These are phyloP conservation scores for Andrena camellia DNA, from an alignment of 2,888 invertebrate species.

Conservation along the genomic window DNA sequence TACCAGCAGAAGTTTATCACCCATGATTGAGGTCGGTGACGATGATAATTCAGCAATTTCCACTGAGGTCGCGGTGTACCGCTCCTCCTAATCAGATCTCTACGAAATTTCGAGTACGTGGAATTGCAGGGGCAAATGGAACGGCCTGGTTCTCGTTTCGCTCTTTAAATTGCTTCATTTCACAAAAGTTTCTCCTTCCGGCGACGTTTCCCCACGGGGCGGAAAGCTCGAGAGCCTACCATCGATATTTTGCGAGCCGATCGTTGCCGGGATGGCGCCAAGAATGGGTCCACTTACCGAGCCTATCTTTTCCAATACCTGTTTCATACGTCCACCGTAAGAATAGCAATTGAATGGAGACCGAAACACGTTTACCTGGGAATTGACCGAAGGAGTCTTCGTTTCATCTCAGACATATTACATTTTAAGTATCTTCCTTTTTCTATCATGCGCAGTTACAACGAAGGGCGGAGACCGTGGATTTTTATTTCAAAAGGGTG, in stretches of 20 bases:
- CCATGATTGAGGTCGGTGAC: conserved; percentile 38
- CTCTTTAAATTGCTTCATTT: conserved; percentile 60
- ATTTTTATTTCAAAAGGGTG: conserved; percentile 17
- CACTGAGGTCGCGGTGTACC: conserved; percentile 35
- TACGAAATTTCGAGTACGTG: conserved; percentile 49
- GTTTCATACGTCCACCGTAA: neutral
- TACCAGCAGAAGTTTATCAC: conserved; percentile 56
- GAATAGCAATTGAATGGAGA: neutral
- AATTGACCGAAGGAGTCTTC: conserved; percentile 4
- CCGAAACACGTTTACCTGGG: neutral
- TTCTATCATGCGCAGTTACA: neutral
- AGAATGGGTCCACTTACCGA: conserved; percentile 26
- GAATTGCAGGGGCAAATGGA: conserved; percentile 18
- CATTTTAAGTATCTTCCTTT: neutral
- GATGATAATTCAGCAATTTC: conserved; percentile 58
- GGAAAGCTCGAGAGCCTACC: conserved; percentile 34
- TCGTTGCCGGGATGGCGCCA: conserved; percentile 6
- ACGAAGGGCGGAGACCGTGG: neutral
- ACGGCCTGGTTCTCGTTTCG: conserved; percentile 26
- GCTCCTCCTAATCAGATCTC: conserved; percentile 53
- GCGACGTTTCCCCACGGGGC: conserved; percentile 2
- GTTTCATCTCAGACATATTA: neutral
- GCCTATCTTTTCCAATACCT: conserved; percentile 13
- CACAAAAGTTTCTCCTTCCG: conserved; percentile 14
- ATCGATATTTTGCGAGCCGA: conserved; percentile 31